Conservation (phyloP, 2,113 vertebrate species). For the Polypterus senegalus region DNA sequence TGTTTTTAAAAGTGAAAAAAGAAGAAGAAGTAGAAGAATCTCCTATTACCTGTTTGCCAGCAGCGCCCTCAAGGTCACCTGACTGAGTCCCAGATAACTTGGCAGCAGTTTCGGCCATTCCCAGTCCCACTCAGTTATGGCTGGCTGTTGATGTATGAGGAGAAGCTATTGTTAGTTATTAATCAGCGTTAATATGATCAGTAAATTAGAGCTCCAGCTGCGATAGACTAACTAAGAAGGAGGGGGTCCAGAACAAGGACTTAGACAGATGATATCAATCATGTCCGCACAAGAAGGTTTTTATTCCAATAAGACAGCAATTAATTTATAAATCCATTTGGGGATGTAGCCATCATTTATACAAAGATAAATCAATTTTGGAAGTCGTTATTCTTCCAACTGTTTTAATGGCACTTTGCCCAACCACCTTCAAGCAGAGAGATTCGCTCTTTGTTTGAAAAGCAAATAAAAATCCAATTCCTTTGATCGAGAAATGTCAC, state of each 20-base stretch:
- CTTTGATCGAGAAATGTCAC: constrained; percentile 58
- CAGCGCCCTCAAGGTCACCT: constrained; percentile 72
- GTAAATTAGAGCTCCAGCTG: constrained; percentile 85
- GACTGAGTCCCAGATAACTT: constrained; percentile 61
- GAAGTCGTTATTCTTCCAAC: constrained; percentile 63
- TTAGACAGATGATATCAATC: constrained; percentile 71
- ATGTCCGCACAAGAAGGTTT: constrained; percentile 72
- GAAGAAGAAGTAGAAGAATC: neutral
- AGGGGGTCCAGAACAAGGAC: constrained; percentile 58
- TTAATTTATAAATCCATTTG: constrained; percentile 92
- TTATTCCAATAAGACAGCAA: constrained; percentile 84
- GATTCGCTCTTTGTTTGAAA: constrained; percentile 35
- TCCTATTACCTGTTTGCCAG: constrained; percentile 77
- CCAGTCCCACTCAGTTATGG: constrained; percentile 70
- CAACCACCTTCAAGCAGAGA: constrained; percentile 34
- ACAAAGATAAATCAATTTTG: constrained; percentile 85
- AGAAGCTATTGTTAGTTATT: constrained; percentile 78
- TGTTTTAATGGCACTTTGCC: constrained; percentile 50
- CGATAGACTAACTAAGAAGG: constrained; percentile 71
- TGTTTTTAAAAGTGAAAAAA: constrained; percentile 5
- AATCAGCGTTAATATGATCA: constrained; percentile 88
- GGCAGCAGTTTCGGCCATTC: constrained; percentile 78
- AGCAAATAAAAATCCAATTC: constrained; percentile 50
- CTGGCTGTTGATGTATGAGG: constrained; percentile 81
- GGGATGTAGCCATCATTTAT: constrained; percentile 81